Evolutionary conservation across 2,113 vertebrate genomes (phyloP).

Genomic region (Galbula dea): DNA sequence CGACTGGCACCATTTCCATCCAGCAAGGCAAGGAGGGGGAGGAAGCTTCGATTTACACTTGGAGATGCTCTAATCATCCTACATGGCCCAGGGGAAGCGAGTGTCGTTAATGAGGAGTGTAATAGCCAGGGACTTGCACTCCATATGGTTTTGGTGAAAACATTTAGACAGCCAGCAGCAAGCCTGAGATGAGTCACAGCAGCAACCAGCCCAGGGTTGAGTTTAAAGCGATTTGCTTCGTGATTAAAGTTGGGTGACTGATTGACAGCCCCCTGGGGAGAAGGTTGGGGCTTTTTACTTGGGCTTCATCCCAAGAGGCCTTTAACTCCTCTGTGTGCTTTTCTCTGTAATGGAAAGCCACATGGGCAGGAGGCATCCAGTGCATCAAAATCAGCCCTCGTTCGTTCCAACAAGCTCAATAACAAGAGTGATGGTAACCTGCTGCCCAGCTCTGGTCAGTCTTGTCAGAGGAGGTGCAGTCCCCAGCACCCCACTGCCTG

Average conservation of each 20-base stretch:
- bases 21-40: neutral
- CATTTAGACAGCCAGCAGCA: slow-evolving; percentile 29
- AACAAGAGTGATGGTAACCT: fast-evolving
- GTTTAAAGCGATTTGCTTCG: neutral
- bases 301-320: neutral
- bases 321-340: neutral
- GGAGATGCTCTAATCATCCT: neutral
- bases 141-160: neutral
- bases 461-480: neutral
- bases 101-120: neutral
- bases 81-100: neutral
- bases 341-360: neutral
- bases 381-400: neutral
- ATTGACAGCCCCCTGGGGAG: neutral
- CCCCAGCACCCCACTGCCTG: neutral
- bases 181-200: slow-evolving; percentile 17
- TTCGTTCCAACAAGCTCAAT: fast-evolving
- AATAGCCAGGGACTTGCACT: neutral
- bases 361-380: neutral
- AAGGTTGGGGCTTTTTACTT: neutral
- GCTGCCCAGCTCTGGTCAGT: fast-evolving
- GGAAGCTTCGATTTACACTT: neutral
- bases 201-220: neutral
- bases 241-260: neutral
- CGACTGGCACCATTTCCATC: neutral